These are phyloP conservation scores for Lepidocyrtinus sp. DNA, from an alignment of 2,888 invertebrate species.

Conservation along the genomic window DNA sequence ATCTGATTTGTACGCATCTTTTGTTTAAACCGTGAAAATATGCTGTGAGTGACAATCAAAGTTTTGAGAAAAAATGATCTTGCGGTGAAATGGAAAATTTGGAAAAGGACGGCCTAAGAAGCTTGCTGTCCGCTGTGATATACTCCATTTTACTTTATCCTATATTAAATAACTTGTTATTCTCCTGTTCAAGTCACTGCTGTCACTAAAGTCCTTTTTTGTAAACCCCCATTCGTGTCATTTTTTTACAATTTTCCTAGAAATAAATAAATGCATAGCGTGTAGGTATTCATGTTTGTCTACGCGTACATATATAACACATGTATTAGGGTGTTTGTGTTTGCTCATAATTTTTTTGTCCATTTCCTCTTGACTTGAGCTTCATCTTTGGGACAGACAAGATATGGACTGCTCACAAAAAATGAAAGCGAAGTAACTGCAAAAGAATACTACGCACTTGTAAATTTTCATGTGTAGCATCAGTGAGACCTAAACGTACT, in stretches of 20 bases:
- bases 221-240: conserved; percentile 26
- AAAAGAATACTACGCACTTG: conserved; percentile 16
- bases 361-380: conserved; percentile 58
- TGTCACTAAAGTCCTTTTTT: conserved; percentile 45
- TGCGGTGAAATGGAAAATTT: no score
- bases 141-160: conserved; percentile 20
- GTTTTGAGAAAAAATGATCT: no score
- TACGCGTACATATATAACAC: conserved; percentile 35
- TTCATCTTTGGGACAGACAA: conserved; percentile 58
- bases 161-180: conserved; percentile 11
- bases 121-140: no score
- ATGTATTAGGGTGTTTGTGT: conserved; percentile 43
- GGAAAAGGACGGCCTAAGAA: no score
- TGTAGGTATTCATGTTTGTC: conserved; percentile 55
- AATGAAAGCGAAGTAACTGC: conserved; percentile 17
- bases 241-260: conserved; percentile 8
- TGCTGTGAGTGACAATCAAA: no score
- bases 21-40: no score
- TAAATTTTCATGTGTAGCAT: not conserved
- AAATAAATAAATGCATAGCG: conserved; percentile 58
- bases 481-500: not conserved
- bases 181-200: conserved; percentile 54
- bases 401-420: conserved; percentile 38
- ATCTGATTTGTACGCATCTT: no score
- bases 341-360: conserved; percentile 48